Evolutionary conservation across 35 echinoderm and acorn worm species (phyloP).

Genomic region (Stichopus chloronotus): DNA sequence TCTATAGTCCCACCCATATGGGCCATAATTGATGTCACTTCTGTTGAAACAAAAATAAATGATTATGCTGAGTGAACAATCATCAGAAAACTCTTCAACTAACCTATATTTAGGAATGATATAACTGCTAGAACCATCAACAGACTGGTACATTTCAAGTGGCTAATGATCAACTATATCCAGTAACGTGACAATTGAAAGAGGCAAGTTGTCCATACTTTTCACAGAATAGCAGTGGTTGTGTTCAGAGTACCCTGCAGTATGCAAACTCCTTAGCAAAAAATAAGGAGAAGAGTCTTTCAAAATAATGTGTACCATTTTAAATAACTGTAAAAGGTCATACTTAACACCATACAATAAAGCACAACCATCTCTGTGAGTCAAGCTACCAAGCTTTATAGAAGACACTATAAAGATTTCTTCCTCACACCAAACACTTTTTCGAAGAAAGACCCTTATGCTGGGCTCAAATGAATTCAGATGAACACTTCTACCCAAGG

Average conservation of each 20-base stretch:
- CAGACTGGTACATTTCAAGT: not conserved
- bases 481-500: not conserved
- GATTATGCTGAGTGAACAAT: not conserved
- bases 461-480: not conserved
- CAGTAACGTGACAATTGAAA: not conserved
- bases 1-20: not conserved
- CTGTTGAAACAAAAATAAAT: not conserved
- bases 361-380: not conserved
- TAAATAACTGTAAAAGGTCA: constrained; percentile 33
- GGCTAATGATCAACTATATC: constrained; percentile 23
- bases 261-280: constrained; percentile 13
- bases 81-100: constrained; percentile 18
- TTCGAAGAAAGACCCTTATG: not conserved
- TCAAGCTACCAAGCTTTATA: not conserved
- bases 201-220: not conserved
- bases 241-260: constrained; percentile 11
- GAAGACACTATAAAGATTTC: not conserved
- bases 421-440: not conserved
- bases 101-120: constrained; percentile 8
- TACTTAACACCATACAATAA: not conserved
- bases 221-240: constrained; percentile 1
- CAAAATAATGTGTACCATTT: not conserved
- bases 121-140: not conserved
- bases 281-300: constrained; percentile 26
- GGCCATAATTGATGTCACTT: not conserved